Percentiles rank a stretch among this genome's conserved stretches.
These are phyloP conservation scores for Oreamnos americanus DNA, from an alignment of 2,113 vertebrate genomes.

Conservation along the genomic window DNA sequence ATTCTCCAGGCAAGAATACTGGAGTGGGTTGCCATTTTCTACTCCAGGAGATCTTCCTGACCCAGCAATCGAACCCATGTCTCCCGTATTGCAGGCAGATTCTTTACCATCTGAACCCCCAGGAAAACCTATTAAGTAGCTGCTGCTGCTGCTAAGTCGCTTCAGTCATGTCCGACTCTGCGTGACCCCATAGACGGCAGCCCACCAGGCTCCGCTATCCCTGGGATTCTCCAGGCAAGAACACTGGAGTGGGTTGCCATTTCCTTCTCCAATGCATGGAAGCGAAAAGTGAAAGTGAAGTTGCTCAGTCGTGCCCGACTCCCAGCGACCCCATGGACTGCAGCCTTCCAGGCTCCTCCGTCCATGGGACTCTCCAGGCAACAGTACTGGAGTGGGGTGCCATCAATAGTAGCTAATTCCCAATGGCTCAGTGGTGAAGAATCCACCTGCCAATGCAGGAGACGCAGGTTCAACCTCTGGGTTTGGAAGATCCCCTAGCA, in stretches of 20 bases:
- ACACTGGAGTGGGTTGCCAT: no score
- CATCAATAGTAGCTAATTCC: not conserved
- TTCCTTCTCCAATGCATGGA: no score
- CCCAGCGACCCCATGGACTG: no score
- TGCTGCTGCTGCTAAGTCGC: no score
- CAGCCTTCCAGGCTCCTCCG: no score
- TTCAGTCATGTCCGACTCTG: no score
- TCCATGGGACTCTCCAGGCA: no score
- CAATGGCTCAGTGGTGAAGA: not conserved
- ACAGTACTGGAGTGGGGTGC: no score
- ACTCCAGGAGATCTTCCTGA: not conserved
- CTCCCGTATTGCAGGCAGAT: not conserved
- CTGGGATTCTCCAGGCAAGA: no score
- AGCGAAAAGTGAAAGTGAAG: no score
- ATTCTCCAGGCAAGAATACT: not conserved
- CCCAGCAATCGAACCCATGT: not conserved
- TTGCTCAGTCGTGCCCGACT: fast-evolving
- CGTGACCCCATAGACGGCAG: fast-evolving
- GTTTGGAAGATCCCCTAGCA: not conserved
- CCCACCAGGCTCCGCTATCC: no score
- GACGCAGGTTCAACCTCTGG: not conserved
- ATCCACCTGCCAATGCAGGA: not conserved
- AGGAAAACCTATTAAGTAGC: not conserved
- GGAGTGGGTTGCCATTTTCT: not conserved
- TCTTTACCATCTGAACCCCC: not conserved